phyloP scores from a whole-genome alignment of 2,888 invertebrate species.

The Bugula neritina region DNA sequence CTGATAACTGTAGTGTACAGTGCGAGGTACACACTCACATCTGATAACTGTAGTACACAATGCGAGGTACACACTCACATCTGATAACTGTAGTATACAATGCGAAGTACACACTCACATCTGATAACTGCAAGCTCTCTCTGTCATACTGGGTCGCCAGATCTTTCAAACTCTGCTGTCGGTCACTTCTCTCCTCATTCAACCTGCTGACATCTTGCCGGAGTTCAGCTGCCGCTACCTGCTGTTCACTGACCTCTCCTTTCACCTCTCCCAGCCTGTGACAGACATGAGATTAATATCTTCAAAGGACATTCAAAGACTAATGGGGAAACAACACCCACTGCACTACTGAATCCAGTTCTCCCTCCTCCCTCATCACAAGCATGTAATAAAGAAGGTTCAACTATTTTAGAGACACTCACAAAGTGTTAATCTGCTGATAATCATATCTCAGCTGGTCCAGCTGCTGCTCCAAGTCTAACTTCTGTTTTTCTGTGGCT shows the following conservation, averaged over 20 bases:
- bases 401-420: too few relatives aligned
- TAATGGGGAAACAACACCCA: too few relatives aligned
- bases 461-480: slow-evolving; percentile 11
- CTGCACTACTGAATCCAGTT: too few relatives aligned
- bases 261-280: slow-evolving; percentile 9
- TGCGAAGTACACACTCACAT: slow-evolving; percentile 3
- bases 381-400: too few relatives aligned
- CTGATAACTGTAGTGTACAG: too few relatives aligned
- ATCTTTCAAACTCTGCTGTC: not conserved
- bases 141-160: slow-evolving; percentile 12
- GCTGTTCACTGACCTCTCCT: slow-evolving; percentile 15
- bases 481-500: slow-evolving; percentile 38
- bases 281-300: too few relatives aligned
- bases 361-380: too few relatives aligned
- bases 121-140: slow-evolving; percentile 1
- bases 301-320: too few relatives aligned
- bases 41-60: too few relatives aligned
- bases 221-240: not conserved
- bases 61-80: too few relatives aligned
- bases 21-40: too few relatives aligned
- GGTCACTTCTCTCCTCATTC: slow-evolving; percentile 9
- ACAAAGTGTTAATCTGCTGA: slow-evolving; percentile 21
- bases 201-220: slow-evolving; percentile 7
- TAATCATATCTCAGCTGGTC: slow-evolving; percentile 27
- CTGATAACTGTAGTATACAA: too few relatives aligned